Evolutionary conservation across 2,113 vertebrate species (phyloP), one percentile per base, ranked within the genome.

Genomic region (Myanophis thanlyinensis): DNA sequence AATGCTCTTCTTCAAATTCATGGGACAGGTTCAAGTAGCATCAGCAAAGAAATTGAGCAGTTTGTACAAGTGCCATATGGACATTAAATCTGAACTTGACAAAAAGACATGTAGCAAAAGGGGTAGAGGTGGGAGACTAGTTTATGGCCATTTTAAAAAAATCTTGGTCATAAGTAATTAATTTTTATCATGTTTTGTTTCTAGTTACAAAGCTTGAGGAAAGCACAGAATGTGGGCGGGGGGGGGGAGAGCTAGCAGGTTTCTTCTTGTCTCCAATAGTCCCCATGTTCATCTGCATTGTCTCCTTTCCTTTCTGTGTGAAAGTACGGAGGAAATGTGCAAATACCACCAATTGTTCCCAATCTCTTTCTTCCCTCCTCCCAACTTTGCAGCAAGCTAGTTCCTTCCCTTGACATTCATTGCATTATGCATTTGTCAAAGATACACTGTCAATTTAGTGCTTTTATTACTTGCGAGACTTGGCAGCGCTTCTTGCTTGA

Each of bases 381-480:
- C 97, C 97, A 96, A 98, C 97, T 96, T 98, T 97, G 98, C 97
- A 97, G 97, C 96, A 96, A 94, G 94, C 95, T 95, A 97, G 97
- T 98, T 98, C 97, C 97, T 98, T 98, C 98, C 98, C 98, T 97
- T 97, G 97, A 97, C 97, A 96, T 96, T 97, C 97, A 97, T 97
- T 97, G 95, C 96, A 97, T 98, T 97, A 97, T 96, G 95, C 95
- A 96, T 97, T 97, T 97, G 97, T 98, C 98, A 98, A 96, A 97
- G 97, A 97, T 85, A 96, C 96, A 97, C 97, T 97, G 98, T 98
- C 98, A 98, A 95, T 98, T 97, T 96, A 96, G 97, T 95, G 91
- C 94, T 97, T 97, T 97, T 98, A 97, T 98, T 98, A 98, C 98
- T 97, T 97, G 97, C 95, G 97, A 97, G 96, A 96, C 97, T 97